Base-by-base conservation (phyloP, 2,888 invertebrate species). In the Pycnomerus fuliginosus region DNA sequence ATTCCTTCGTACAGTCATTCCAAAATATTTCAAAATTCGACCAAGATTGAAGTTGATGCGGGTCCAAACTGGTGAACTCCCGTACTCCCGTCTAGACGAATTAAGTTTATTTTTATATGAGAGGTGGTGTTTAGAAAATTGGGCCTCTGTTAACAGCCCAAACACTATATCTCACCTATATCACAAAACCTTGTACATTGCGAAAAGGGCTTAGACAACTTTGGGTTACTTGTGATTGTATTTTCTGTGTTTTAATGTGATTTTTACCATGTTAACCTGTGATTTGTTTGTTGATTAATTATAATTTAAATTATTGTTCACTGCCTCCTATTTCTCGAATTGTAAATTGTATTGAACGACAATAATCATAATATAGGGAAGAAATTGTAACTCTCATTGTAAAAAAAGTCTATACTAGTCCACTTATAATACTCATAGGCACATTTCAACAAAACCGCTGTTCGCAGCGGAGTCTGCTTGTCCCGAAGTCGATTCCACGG, bases 381-480 rank as follows among this genome's bases (percentile, higher is more conserved):
- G n/a, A n/a, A n/a, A n/a, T n/a, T n/a, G n/a, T n/a, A n/a, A n/a
- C n/a, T n/a, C n/a, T 46, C 31, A 46, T 37, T 36, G 41, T 46
- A 46, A 46, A 46, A 30, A 28, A 33, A 39, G 16, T 29, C 36
- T 28, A 44, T 39, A 39, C 44, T 44, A 44, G 44, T 44, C 44
- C 44, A 44, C 39, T 30, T 16, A 44, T 44, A 28, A 44, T 44
- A 44, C 44, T 44, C 44, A 44, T 44, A 44, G 44, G 29, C 44
- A 39, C 31, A n/a, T n/a, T n/a, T n/a, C n/a, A n/a, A 24, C n/a
- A 31, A 31, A 31, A 27, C 4, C 7, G 4, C 4, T 4, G 11
- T 10, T 8, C 8, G 11, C 8, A 27, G 11, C 4, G 27, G 27
- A 5, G 4, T 27, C 10, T 8, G 4, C 7, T 27, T 20, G 20